Evolutionary conservation across 2,113 vertebrate genomes (phyloP), one percentile per base, ranked within the genome.

Genomic region (Crotophaga sulcirostris): DNA sequence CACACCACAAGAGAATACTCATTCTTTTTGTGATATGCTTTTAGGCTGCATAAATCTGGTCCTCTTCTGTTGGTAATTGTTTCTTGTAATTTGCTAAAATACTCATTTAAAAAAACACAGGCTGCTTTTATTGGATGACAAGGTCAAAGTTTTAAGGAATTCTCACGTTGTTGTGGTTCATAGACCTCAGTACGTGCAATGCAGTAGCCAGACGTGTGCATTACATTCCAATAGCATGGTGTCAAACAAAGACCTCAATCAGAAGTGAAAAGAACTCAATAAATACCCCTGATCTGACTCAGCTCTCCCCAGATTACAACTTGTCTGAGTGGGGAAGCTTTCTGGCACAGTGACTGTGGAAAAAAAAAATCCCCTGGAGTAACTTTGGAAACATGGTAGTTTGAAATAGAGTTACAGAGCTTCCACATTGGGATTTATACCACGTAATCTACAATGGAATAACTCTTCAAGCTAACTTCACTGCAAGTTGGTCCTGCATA

Each of bases 191-290:
- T 31, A 86, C 1, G 1, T 67, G 66, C 40, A 69, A 62, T 18
- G 52, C 60, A 81, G 86, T 60, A 93, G 90, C 24, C 70, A 90
- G 59, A 58, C 38, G 18, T 17, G 29, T 0, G 0, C 0, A 0
- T 23, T 51, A 76, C 82, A 77, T 94, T 93, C 75, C 75, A 76
- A 25, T 6, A 85, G 91, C 26, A 55, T 51, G 51, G 78, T 87
- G 70, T 87, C 54, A 85, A 94, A 44, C 25, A 25, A 89, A 94
- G 70, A 58, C 44, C 56, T 90, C 52, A 69, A 85, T 90, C 49
- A 94, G 42, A 88, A 93, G 45, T 80, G 54, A 79, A 68, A 93
- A 49, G 44, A 85, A 85, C 55, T 76, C 87, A 66, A 90, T 40
- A 85, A 93, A 81, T 77, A 59, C 26, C 26, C 75, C 36, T 25